Evolutionary conservation across 1,140 invertebrate genomes (phyloP).

Genomic region (Apis florea): DNA sequence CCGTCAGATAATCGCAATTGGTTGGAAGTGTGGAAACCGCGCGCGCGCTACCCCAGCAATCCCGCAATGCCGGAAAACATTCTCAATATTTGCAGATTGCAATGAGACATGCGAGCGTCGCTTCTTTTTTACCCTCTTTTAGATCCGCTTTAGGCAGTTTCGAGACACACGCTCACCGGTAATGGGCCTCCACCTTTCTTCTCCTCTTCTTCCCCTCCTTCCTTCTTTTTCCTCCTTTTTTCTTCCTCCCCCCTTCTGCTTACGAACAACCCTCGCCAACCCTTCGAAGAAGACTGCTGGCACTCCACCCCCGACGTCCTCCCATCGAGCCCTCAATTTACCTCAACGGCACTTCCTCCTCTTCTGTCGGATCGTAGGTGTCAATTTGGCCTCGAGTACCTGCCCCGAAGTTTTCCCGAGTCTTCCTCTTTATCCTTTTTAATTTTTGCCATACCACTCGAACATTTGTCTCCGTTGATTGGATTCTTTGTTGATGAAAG

Average conservation of each 20-base stretch:
- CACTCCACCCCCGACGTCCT: constrained; percentile 40
- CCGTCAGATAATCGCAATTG: constrained; percentile 77
- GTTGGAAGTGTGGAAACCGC: constrained; percentile 48
- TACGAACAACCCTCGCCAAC: constrained; percentile 40
- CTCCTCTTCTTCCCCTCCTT: constrained; percentile 31
- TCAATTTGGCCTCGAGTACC: constrained; percentile 70
- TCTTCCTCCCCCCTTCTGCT: constrained; percentile 42
- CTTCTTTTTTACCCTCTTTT: constrained; percentile 63
- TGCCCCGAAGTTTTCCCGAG: constrained; percentile 49
- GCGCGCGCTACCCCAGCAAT: constrained; percentile 39
- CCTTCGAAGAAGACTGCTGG: constrained; percentile 51
- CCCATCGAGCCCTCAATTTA: constrained; percentile 72
- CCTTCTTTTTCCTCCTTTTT: constrained; percentile 4
- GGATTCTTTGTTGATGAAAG: constrained; percentile 45
- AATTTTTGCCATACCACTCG: constrained; percentile 50
- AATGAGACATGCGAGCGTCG: constrained; percentile 77
- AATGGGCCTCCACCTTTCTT: constrained; percentile 65
- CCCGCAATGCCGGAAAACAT: constrained; percentile 68
- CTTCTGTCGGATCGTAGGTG: constrained; percentile 68
- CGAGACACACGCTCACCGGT: constrained; percentile 70
- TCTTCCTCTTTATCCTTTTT: constrained; percentile 53
- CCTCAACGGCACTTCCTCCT: constrained; percentile 61
- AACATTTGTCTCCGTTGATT: constrained; percentile 50
- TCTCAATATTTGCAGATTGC: constrained; percentile 78
- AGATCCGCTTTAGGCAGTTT: constrained; percentile 64